Evolutionary conservation across 2,113 vertebrate species (phyloP).

Genomic region (Phrynosoma blainvillii): DNA sequence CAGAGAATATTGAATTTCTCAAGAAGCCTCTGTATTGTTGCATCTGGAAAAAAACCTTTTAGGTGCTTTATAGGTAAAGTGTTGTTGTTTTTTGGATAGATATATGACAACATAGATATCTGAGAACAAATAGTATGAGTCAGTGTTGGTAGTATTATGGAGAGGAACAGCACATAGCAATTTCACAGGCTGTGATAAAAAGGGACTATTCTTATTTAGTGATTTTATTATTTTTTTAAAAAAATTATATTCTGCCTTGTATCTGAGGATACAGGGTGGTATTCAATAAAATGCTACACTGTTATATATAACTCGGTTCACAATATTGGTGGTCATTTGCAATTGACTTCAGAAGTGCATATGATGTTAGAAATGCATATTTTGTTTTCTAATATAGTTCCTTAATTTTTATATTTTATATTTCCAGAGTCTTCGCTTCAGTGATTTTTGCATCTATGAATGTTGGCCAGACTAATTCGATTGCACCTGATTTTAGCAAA

Average conservation of each 20-base stretch:
- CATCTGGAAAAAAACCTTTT: too few species aligned
- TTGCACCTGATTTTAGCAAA: conserved; percentile 73
- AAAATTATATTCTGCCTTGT: too few species aligned
- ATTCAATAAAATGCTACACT: too few species aligned
- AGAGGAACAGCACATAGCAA: not conserved
- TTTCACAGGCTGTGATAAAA: too few species aligned
- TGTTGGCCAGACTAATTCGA: conserved; percentile 63
- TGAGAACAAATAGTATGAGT: not conserved
- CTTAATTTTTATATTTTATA: conserved; percentile 23
- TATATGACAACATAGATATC: not conserved
- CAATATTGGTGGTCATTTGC: not conserved
- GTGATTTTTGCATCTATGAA: conserved; percentile 66
- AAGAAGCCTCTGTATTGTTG: too few species aligned
- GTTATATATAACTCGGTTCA: not conserved
- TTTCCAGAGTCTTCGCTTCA: conserved; percentile 62
- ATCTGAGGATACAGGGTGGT: too few species aligned
- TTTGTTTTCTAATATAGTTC: conserved; percentile 12
- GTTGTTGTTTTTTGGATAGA: too few species aligned
- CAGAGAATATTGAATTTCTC: too few species aligned
- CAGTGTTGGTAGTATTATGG: not conserved
- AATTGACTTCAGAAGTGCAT: not conserved
- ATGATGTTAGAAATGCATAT: not conserved
- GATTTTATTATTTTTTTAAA: not conserved
- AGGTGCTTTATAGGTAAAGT: too few species aligned
- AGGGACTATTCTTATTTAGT: not conserved